These are phyloP conservation scores for Lepidocolaptes lacrymiger DNA, from an alignment of 2,797 vertebrate genomes.

Conservation along the genomic window DNA sequence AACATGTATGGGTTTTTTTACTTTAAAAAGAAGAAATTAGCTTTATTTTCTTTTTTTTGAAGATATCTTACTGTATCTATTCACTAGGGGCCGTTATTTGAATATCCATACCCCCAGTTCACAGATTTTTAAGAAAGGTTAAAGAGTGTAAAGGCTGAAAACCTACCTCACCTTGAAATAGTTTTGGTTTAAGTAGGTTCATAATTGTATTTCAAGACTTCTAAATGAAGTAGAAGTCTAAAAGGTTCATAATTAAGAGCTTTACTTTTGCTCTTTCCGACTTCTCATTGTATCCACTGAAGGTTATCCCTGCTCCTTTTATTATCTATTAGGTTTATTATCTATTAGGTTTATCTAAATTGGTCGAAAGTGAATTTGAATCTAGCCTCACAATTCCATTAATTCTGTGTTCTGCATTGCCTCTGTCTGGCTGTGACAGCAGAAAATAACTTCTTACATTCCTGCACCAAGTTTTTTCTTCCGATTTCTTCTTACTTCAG, in stretches of 20 bases:
- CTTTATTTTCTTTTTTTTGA: constrained; percentile 25
- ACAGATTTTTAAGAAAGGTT: neutral
- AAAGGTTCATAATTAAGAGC: neutral
- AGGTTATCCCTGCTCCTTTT: neutral
- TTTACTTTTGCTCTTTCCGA: neutral
- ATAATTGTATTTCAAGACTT: neutral
- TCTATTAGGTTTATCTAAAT: neutral
- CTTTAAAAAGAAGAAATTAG: constrained; percentile 29
- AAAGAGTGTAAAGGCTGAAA: neutral
- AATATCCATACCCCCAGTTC: neutral
- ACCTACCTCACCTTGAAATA: neutral
- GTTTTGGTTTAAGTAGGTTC: neutral
- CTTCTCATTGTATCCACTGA: neutral
- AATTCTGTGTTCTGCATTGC: neutral
- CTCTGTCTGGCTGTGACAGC: neutral
- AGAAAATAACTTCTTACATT: neutral
- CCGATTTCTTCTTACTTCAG: neutral
- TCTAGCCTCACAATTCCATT: neutral
- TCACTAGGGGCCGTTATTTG: neutral
- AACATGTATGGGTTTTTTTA: neutral
- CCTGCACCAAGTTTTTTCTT: neutral
- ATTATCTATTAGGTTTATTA: neutral
- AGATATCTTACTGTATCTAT: neutral
- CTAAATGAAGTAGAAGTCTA: neutral
- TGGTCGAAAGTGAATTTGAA: neutral